phyloP scores from a whole-genome alignment of 2,888 invertebrate genomes.

The Coronaproctus castanopsis region DNA sequence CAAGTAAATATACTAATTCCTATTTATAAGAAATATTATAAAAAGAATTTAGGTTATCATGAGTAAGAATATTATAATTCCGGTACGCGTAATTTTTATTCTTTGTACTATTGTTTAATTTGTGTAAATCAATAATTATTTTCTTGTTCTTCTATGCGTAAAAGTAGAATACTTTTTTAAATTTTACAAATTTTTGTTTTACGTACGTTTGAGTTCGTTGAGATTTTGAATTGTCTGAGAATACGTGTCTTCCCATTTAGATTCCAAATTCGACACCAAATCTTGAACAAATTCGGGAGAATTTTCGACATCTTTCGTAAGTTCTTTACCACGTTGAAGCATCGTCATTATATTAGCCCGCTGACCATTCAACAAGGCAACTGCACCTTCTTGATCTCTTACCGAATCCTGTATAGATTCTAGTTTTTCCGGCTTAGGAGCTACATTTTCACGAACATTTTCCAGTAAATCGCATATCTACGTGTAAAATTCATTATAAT shows the following conservation, averaged over 20 bases:
- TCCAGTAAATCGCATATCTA: constrained; percentile 36
- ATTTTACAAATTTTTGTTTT: too few relatives aligned
- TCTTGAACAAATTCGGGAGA: constrained; percentile 69
- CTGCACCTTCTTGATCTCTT: constrained; percentile 58
- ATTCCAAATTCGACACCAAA: constrained; percentile 66
- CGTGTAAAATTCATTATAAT: too few relatives aligned
- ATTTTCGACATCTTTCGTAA: constrained; percentile 58
- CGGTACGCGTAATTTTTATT: too few relatives aligned
- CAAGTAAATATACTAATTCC: too few relatives aligned
- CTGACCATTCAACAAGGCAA: constrained; percentile 63
- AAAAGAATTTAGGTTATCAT: too few relatives aligned
- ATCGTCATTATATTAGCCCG: constrained; percentile 70
- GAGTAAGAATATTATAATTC: too few relatives aligned
- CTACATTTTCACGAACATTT: constrained; percentile 41
- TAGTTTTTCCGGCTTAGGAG: constrained; percentile 36
- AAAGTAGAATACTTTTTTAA: too few relatives aligned
- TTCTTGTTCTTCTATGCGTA: too few relatives aligned
- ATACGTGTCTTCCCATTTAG: constrained; percentile 72
- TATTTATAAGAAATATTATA: too few relatives aligned
- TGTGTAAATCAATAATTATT: too few relatives aligned
- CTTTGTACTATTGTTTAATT: too few relatives aligned
- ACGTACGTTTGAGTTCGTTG: constrained; percentile 54
- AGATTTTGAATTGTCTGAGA: constrained; percentile 62
- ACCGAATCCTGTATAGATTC: constrained; percentile 56
- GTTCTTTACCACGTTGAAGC: constrained; percentile 73